These are phyloP conservation scores for Drosophila novamexicana DNA, from an alignment of 1,140 invertebrate genomes.

Conservation along the genomic window DNA sequence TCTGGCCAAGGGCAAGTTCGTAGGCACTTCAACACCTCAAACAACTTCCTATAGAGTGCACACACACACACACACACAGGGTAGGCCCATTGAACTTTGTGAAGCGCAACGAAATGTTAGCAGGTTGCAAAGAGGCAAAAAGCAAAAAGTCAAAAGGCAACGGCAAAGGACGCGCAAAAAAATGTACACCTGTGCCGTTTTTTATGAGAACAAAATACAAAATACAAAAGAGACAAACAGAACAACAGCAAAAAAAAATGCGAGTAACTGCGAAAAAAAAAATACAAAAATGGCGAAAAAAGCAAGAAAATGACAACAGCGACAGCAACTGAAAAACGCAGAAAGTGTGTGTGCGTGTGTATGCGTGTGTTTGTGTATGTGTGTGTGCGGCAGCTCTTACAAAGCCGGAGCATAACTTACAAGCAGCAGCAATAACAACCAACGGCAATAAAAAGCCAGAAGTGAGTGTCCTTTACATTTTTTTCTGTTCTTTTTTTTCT, in stretches of 20 bases:
- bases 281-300: constrained; percentile 65
- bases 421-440: constrained; percentile 53
- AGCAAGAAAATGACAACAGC: constrained; percentile 78
- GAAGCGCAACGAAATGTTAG: constrained; percentile 78
- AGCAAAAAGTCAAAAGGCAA: constrained; percentile 39
- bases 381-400: constrained; percentile 51
- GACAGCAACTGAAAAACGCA: constrained; percentile 67
- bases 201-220: constrained; percentile 58
- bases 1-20: constrained; percentile 38
- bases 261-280: constrained; percentile 52
- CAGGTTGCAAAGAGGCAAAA: constrained; percentile 55
- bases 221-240: constrained; percentile 54
- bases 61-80: constrained; percentile 18
- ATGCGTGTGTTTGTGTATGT: constrained; percentile 21
- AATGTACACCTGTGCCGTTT: constrained; percentile 75
- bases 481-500: constrained; percentile 41
- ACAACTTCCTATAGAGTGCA: constrained; percentile 13
- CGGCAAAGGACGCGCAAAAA: constrained; percentile 76
- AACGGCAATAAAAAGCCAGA: constrained; percentile 75
- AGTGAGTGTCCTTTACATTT: constrained; percentile 80
- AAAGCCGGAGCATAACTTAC: constrained; percentile 77
- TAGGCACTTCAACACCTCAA: constrained; percentile 61
- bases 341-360: constrained; percentile 35
- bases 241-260: constrained; percentile 47
- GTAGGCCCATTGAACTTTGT: constrained; percentile 75